phyloP scores from a whole-genome alignment of 2,797 vertebrate genomes.

The Mus minutoides region DNA sequence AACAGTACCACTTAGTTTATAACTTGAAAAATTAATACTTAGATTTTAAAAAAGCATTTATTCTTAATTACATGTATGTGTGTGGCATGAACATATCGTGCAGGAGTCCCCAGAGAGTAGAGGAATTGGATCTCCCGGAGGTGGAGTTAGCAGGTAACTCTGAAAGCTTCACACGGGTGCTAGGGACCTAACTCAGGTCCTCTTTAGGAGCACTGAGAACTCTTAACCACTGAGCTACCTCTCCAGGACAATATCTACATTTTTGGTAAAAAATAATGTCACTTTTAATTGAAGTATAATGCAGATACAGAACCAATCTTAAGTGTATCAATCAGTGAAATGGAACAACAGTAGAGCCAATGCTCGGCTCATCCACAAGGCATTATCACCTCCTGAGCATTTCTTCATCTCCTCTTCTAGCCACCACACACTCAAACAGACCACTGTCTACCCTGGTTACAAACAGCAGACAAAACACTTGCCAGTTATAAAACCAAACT shows the following conservation, averaged over 20 bases:
- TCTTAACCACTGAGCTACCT: neutral
- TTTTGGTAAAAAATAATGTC: constrained; percentile 48
- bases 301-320: constrained; percentile 26
- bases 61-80: neutral
- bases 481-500: neutral
- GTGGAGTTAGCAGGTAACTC: neutral
- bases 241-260: neutral
- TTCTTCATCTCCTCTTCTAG: neutral
- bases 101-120: neutral
- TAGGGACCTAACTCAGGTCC: neutral
- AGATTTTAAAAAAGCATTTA: neutral
- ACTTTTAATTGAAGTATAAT: constrained; percentile 39
- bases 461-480: neutral
- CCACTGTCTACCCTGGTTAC: neutral
- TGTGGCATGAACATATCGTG: neutral
- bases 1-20: neutral
- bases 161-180: neutral
- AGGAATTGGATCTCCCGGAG: neutral
- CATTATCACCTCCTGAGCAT: neutral
- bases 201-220: neutral
- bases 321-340: neutral
- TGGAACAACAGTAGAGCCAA: neutral
- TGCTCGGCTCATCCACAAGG: neutral
- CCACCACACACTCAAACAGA: neutral
- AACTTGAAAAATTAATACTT: neutral